Evolutionary conservation across 2,113 vertebrate species (phyloP), one percentile per base, ranked within the genome.

Genomic region (Apeltes quadracus): DNA sequence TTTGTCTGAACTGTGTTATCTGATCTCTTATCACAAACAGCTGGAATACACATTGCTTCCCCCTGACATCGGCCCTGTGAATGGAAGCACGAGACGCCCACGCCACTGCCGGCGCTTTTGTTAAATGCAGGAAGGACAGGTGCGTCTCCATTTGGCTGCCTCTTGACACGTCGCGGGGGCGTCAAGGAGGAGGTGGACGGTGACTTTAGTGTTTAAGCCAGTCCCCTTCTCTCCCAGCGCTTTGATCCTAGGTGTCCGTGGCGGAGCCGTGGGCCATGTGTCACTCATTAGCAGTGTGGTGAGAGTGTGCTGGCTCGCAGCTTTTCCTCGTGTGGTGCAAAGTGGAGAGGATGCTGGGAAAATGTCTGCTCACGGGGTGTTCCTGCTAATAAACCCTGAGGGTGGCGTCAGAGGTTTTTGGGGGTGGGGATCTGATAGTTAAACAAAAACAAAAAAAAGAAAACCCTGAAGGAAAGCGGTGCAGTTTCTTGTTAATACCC

Each of bases 201-300:
- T 61, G 57, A n/a, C 48, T 74, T 64, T 82, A 81, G 79, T 76
- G 81, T 74, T 63, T 69, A 43, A 79, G 76, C 23, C 74, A 50
- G 78, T 75, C 68, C 66, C 70, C 75, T 39, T 73, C 84, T 89
- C 86, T 89, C 87, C 76, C 69, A 86, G 72, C 81, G 66, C 92
- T 93, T 93, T 93, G 90, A 93, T 93, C 88, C 90, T 64, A 81
- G 90, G 90, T 91, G 92, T 82, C 78, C 86, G 88, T 44, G 67
- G 79, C 61, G 41, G 79, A 83, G 79, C 82, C 79, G 5, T 56
- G 75, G 88, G 85, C 62, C 85, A 85, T 91, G 82, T 90, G 90
- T 91, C 90, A 84, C 85, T 89, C 90, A 92, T 93, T 93, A 93
- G 90, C 88, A 55, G 72, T 74, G 63, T 69, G 83, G 88, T 91